Evolutionary conservation across 2,113 vertebrate species (phyloP), one percentile per base, ranked within the genome.

Genomic region (Uria lomvia): DNA sequence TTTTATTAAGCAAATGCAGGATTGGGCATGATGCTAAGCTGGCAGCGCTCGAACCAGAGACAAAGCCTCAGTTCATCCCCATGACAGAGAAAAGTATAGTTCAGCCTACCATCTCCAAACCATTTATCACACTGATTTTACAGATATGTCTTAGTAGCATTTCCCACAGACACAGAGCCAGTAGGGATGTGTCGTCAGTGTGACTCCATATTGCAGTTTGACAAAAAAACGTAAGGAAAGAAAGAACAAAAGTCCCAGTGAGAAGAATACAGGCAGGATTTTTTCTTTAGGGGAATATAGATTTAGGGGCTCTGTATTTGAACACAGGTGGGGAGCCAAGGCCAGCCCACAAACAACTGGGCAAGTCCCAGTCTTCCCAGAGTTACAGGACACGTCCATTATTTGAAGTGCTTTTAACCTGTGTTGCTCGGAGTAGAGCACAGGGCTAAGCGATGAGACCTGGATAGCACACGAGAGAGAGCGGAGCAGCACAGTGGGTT

Each of bases 1-100:
- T 32, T 62, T 71, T 90, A 58, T 43, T 59, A 68, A 74, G 76
- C 74, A 89, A 83, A 90, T 80, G 24, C 0, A 62, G 88, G 53
- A 85, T 79, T 85, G 66, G 56, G 56, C 3, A 22, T 87, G 94
- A 90, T 75, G 60, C 66, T 97, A 92, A 96, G 86, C 88, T 81
- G 94, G 65, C 92, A 96, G 86, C 2, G 2, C 60, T 52, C 45
- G 32, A 71, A 84, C 56, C 40, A 55, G 53, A 87, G 74, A 91
- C 86, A 90, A 94, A 95, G 91, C 66, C 8, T 80, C 38, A 1
- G 45, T 84, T 95, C 74, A 87, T 91, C 49, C 24, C 5, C 2
- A 0, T 15, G 32, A 56, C 34, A 72, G 72, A 63, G 36, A 52
- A 66, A 87, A 65, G 62, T 19, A 65, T 15, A 60, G 77, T 65